Base-by-base conservation (phyloP, 2,888 invertebrate species). In the Hyposoter didymator region DNA sequence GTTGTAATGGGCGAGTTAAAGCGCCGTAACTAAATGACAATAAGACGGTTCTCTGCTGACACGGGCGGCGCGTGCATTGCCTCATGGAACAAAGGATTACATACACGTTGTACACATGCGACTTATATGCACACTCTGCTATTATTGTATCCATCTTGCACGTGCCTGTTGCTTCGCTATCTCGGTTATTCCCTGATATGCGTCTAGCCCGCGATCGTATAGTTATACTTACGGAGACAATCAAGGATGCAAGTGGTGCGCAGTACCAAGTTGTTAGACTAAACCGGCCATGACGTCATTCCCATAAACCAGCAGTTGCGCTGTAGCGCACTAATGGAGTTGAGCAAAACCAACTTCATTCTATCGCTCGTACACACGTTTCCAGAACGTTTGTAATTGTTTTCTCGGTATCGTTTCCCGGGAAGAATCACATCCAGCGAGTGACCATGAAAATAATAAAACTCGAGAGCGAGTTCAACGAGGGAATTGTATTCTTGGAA, bases 141-240 rank as follows among this genome's bases (percentile, higher is more conserved):
- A 17, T 78, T 67, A 76, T 55, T 59, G 43, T 69, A 55, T 69
- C 43, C 59, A 28, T 78, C 7, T 52, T 78, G 49, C 39, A 59
- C 73, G 47, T 69, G 81, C 81, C 84, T 84, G 84, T 84, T 84
- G 84, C 84, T 84, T 73, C 81, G 32, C 43, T 22, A 59, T 59
- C 59, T 76, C 66, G 72, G 22, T 49, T 49, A 62, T 55, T 52
- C n/a, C 72, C 35, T 55, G 67, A 43, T 67, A 43, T 47, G 39
- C 66, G 39, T 43, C n/a, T 43, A 55, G 35, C 2, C 14, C 35
- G 32, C 12, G n/a, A n/a, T n/a, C 32, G 43, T 66, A 66, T 67
- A 49, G 62, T 39, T 45, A 52, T 66, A 49, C 52, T 28, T 28
- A 22, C 69, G 7, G 59, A 19, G 62, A 59, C 59, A 45, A 81